Conservation (phyloP, 2,888 invertebrate genomes). For the Scaptomyza polygonia region DNA sequence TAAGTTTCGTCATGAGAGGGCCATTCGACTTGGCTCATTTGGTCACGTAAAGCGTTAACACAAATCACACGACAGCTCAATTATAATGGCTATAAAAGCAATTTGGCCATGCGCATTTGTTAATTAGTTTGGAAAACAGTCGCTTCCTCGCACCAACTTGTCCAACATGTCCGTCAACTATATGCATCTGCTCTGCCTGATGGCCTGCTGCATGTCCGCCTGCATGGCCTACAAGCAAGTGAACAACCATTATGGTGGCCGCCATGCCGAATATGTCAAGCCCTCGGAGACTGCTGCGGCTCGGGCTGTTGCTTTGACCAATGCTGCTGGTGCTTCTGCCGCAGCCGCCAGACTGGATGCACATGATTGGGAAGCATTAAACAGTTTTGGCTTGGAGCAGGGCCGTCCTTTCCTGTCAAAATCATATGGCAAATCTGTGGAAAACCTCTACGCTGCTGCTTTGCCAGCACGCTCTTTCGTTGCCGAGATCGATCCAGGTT, state of each 20-base stretch:
- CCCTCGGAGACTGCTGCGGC: conserved; percentile 65
- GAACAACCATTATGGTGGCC: conserved; percentile 20
- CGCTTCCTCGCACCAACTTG: conserved; percentile 63
- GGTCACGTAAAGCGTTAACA: conserved; percentile 78
- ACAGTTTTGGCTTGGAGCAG: conserved; percentile 75
- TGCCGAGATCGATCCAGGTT: conserved; percentile 81
- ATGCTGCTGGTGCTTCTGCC: conserved; percentile 78
- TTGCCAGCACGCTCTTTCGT: conserved; percentile 81
- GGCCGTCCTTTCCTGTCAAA: conserved; percentile 74
- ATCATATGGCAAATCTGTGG: conserved; percentile 71
- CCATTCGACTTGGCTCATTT: conserved; percentile 57
- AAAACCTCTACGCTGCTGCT: conserved; percentile 76
- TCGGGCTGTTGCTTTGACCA: conserved; percentile 67
- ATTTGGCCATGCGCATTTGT: conserved; percentile 68
- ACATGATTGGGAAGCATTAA: conserved; percentile 62
- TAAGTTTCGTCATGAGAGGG: conserved; percentile 54
- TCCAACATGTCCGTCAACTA: conserved; percentile 54
- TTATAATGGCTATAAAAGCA: conserved; percentile 80
- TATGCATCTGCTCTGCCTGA: conserved; percentile 55
- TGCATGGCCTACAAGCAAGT: conserved; percentile 40
- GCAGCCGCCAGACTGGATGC: conserved; percentile 72
- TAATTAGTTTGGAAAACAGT: conserved; percentile 76
- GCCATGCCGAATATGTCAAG: conserved; percentile 38
- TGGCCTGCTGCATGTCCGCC: conserved; percentile 61
- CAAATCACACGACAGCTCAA: conserved; percentile 67